Base-by-base conservation (phyloP, 2,113 vertebrate genomes). In the Gorsachius goisagi region DNA sequence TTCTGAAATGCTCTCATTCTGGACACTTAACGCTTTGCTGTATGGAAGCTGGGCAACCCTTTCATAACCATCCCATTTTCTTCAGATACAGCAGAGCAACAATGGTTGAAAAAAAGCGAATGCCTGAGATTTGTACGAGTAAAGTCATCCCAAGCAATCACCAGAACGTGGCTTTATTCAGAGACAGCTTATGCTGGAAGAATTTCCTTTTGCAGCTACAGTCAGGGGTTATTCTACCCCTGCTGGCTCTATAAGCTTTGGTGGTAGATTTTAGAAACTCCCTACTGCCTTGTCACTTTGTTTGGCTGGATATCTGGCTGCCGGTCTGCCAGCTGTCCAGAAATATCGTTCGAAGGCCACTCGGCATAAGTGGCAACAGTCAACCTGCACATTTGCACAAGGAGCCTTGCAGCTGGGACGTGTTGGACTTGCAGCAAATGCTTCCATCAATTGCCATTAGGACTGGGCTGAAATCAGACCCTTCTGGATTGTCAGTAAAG, bases 201-300 rank as follows among this genome's bases (percentile, higher is more conserved):
- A 87, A 78, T 92, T 94, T 81, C 77, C 55, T 85, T 85, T 75
- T 78, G n/a, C 60, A 82, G 60, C 55, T 89, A 74, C 23, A 62
- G 27, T 86, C 55, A 49, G 45, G 35, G 26, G 18, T 96, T 92
- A 71, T 77, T 89, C 59, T 81, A 39, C 37, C 55, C 39, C 63
- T 64, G 35, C 72, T 86, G 58, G 49, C 26, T 89, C 45, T 69
- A 27, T 37, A 88, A 56, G 62, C 64, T 74, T 91, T 84, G 81
- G 76, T 87, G 49, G 68, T 37, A 94, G 90, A 66, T 95, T 86
- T 90, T 62, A 90, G 72, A 76, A 94, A 77, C 92, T 90, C 86
- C 56, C 52, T 59, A 17, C 26, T 79, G 71, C 62, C 52, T 85
- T 67, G 19, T 83, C 74, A 85, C 64, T 62, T 86, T 49, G 2